phyloP scores from a whole-genome alignment of 1,140 invertebrate genomes.

The Euborellia annulipes region DNA sequence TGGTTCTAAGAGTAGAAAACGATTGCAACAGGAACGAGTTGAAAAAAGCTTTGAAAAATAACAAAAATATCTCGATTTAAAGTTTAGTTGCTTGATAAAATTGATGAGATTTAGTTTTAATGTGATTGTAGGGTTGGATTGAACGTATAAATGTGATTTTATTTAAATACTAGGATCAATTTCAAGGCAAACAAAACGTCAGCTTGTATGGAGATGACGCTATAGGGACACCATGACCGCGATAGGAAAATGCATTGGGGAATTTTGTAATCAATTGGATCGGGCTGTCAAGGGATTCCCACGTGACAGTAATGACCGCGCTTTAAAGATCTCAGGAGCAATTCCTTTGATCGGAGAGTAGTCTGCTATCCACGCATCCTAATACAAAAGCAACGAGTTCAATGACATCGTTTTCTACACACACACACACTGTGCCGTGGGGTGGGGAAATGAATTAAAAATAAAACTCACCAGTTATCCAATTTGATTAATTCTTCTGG shows the following conservation, averaged over 20 bases:
- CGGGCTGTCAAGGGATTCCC: conserved; percentile 14
- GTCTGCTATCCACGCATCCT: conserved; percentile 21
- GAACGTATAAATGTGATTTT: neutral
- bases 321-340: conserved; percentile 17
- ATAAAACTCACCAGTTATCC: conserved; percentile 72
- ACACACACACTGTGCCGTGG: conserved; percentile 11
- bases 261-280: too few species aligned
- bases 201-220: conserved; percentile 18
- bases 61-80: too few species aligned
- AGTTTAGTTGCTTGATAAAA: too few species aligned
- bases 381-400: conserved; percentile 25
- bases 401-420: conserved; percentile 26
- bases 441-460: conserved; percentile 1
- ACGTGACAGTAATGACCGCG: conserved; percentile 24
- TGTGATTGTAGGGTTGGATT: too few species aligned
- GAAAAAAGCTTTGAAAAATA: too few species aligned
- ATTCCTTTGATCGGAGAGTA: conserved; percentile 14
- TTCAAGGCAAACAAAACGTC: conserved; percentile 17
- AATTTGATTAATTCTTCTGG: conserved; percentile 83
- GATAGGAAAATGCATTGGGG: too few species aligned
- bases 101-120: too few species aligned
- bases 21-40: neutral
- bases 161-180: neutral
- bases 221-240: conserved; percentile 11
- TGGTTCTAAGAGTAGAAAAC: conserved; percentile 9